These are phyloP conservation scores for Crotalus horridus DNA, from an alignment of 2,113 vertebrate species.

Conservation along the genomic window DNA sequence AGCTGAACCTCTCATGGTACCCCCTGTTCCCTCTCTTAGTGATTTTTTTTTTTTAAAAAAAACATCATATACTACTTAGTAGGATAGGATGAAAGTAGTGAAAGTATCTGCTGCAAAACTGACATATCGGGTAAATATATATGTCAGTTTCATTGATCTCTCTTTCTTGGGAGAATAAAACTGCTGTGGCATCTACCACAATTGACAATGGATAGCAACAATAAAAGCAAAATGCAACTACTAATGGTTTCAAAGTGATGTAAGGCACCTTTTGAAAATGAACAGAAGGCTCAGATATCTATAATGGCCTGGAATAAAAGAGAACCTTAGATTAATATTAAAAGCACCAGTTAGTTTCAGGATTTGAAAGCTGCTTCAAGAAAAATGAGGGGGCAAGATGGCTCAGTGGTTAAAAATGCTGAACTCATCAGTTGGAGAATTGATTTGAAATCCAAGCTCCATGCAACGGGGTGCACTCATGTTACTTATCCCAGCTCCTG, in stretches of 20 bases:
- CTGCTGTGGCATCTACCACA: not conserved
- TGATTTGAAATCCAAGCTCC: not conserved
- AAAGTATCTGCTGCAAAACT: not conserved
- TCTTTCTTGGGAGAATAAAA: not conserved
- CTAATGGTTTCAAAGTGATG: not conserved
- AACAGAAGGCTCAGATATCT: not conserved
- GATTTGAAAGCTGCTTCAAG: not conserved
- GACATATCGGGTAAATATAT: not conserved
- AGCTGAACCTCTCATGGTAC: not conserved
- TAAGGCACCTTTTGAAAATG: not conserved
- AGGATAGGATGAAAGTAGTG: not conserved
- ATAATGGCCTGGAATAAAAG: not conserved
- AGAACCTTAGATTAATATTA: not conserved
- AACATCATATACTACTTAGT: not conserved
- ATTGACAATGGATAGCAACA: not conserved
- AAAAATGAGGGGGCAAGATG: not conserved
- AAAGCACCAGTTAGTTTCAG: not conserved
- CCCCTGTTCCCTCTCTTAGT: not conserved
- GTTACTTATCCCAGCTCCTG: not conserved
- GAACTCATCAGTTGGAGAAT: not conserved
- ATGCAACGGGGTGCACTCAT: not conserved
- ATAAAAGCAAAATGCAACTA: not conserved
- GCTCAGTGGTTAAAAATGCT: not conserved
- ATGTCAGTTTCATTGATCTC: not conserved
- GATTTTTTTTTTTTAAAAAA: not conserved